Base-by-base conservation (phyloP, 2,888 invertebrate species). In the Drosophila setosimentum region DNA sequence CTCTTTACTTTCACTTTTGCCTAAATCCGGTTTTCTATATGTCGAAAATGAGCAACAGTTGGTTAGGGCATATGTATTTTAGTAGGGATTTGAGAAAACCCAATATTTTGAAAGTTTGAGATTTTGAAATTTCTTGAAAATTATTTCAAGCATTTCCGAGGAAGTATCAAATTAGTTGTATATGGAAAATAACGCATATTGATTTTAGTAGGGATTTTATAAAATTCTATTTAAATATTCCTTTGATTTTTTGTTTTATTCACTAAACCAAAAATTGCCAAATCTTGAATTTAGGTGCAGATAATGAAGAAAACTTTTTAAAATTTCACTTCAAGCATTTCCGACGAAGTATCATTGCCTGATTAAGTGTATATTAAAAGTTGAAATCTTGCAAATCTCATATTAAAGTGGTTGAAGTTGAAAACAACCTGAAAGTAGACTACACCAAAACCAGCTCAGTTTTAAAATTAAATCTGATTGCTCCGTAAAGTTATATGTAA, bases 31-130 rank as follows among this genome's bases (percentile, higher is more conserved):
- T 3, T 27, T 13, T 8, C 1, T 11, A 8, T 7, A 16, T 18
- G 24, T 8, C 0, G 3, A 48, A 30, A 13, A 8, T 24, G 32
- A 55, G 67, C 68, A 68, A 68, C 67, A 68, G 67, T 66, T 67
- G 67, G 65, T 67, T 49, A 21, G 8, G 3, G 16, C 33, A 3
- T 29, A 57, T 29, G 37, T 7, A n/a, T 10, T 29, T 37, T 29
- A 18, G 49, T 29, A 18, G 18, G 18, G 2, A 27, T 27, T 51
- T 32, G 13, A 33, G 13, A 33, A 33, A 33, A 33, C 13, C 13
- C 33, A 33, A 33, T 11, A 32, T 33, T 4, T 33, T 33, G 33
- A 11, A 11, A 3, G 11, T 11, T 32, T 32, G 0, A 3, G 7
- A 37, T 3, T 21, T 42, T 42, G n/a, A 21, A 21, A 13, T 21